Percentiles rank a stretch among this genome's conserved stretches.
These are phyloP conservation scores for Mesembrinibis cayennensis DNA, from an alignment of 2,113 vertebrate species.

Conservation along the genomic window DNA sequence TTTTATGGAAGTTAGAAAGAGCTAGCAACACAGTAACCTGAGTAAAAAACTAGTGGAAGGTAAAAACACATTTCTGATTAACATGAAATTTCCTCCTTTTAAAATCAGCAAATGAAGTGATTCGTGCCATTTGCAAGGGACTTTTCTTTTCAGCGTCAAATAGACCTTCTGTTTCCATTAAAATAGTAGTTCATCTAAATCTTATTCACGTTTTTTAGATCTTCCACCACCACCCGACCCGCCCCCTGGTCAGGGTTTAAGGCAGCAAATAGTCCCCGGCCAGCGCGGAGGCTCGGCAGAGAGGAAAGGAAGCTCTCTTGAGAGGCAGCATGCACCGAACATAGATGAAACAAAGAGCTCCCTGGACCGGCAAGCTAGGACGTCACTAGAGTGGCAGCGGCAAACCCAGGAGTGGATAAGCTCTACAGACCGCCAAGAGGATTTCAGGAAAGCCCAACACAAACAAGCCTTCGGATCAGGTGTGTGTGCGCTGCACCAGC, in stretches of 20 bases:
- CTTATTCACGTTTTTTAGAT: conserved; percentile 86
- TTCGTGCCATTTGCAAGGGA: background rate
- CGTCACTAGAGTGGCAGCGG: conserved; percentile 89
- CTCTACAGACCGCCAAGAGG: conserved; percentile 87
- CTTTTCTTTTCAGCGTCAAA: conserved; percentile 23
- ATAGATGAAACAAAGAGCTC: conserved; percentile 89
- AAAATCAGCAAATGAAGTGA: background rate
- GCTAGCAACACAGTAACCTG: background rate
- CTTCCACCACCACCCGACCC: conserved; percentile 98
- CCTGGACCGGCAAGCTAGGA: conserved; percentile 86
- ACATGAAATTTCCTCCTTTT: background rate
- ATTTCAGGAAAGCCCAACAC: conserved; percentile 84
- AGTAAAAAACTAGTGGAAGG: background rate
- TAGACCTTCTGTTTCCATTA: conserved; percentile 56
- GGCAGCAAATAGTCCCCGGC: conserved; percentile 80
- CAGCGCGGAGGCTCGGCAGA: conserved; percentile 81
- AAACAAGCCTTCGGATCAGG: conserved; percentile 87
- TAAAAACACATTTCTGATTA: background rate
- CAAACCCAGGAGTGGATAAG: conserved; percentile 92
- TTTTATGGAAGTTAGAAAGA: background rate
- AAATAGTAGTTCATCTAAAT: conserved; percentile 71
- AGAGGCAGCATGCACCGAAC: conserved; percentile 85
- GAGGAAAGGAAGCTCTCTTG: conserved; percentile 91
- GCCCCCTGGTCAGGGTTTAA: conserved; percentile 92
- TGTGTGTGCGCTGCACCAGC: conserved; percentile 71